Percentiles rank a stretch among this genome's conserved stretches.
phyloP scores from a whole-genome alignment of 2,113 vertebrate species.

The Phyllopteryx taeniolatus region DNA sequence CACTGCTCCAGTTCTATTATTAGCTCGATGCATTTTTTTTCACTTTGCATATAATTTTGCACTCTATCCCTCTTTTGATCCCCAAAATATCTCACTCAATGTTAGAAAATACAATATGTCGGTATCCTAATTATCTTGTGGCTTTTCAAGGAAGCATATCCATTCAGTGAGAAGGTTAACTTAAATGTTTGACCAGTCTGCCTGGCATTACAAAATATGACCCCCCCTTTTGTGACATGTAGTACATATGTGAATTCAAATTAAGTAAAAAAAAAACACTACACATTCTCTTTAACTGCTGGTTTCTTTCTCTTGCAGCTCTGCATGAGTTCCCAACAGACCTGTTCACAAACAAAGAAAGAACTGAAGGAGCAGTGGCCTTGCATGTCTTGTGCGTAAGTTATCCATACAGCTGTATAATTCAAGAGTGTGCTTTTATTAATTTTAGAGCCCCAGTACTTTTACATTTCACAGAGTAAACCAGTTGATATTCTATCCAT shows the following conservation, averaged over 20 bases:
- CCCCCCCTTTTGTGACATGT: no score
- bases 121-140: no score
- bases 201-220: no score
- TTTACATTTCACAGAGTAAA: not conserved
- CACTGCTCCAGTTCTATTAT: no score
- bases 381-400: conserved; percentile 93
- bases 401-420: conserved; percentile 25
- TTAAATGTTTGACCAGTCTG: no score
- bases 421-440: not conserved
- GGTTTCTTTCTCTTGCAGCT: conserved; percentile 73
- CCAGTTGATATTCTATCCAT: not conserved
- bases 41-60: no score
- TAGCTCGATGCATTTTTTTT: no score
- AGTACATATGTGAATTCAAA: not conserved
- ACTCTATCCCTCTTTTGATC: no score
- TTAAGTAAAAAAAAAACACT: not conserved
- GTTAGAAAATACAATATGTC: no score
- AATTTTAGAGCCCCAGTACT: not conserved
- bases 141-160: no score
- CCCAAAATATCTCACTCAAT: no score
- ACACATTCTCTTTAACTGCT: conserved; percentile 9
- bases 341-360: conserved; percentile 83
- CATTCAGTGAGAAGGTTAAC: no score
- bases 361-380: conserved; percentile 84
- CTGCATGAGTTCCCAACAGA: conserved; percentile 89